phyloP scores from a whole-genome alignment of 2,113 vertebrate species.

The Myrmecophaga tridactyla region DNA sequence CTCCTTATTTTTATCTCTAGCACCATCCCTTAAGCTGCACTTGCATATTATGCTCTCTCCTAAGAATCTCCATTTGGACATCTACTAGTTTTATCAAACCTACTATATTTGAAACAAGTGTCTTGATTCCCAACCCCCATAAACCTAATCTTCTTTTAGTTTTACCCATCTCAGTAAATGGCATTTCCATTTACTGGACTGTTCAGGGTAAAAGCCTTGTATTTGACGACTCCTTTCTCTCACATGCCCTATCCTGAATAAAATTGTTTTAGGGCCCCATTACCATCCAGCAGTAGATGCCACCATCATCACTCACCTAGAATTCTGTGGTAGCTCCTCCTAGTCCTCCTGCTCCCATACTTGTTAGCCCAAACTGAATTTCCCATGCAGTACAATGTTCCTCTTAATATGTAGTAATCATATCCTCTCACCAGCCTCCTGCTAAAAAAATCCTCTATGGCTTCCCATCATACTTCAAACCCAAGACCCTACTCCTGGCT shows the following conservation, averaged over 20 bases:
- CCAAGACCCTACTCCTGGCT: no score
- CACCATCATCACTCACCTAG: not conserved
- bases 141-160: not conserved
- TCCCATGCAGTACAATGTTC: not conserved
- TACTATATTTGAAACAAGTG: not conserved
- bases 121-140: not conserved
- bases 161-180: not conserved
- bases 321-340: not conserved
- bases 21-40: not conserved
- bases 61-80: not conserved
- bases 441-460: no score
- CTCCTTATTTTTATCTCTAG: not conserved
- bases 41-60: not conserved
- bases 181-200: not conserved
- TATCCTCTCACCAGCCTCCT: no score
- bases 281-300: rapidly evolving
- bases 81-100: not conserved
- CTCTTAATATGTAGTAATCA: not conserved
- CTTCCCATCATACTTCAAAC: no score
- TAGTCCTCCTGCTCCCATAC: no score
- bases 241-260: not conserved
- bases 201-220: not conserved
- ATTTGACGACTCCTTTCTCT: not conserved
- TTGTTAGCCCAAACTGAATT: not conserved
- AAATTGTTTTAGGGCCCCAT: not conserved